Evolutionary conservation across 2,113 vertebrate species (phyloP).

Genomic region (Sturnus vulgaris): DNA sequence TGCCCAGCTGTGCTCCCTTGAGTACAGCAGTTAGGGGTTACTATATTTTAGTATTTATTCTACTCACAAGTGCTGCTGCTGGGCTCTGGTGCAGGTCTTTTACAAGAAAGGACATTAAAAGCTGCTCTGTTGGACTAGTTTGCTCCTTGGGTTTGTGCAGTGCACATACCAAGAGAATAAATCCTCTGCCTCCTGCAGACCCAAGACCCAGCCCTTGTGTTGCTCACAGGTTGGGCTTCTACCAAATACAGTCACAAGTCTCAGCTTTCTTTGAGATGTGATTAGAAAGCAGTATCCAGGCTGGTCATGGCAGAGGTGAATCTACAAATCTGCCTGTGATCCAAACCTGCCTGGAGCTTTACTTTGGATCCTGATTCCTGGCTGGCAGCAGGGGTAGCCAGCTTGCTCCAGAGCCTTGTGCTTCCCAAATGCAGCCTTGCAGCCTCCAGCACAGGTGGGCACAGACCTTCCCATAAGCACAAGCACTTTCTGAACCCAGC

Average conservation of each 20-base stretch:
- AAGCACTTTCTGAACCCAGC: neutral
- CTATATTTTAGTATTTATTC: neutral
- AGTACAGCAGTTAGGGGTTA: neutral
- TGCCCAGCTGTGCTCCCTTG: neutral
- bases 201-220: neutral
- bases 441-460: neutral
- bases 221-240: neutral
- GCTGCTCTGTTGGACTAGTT: neutral
- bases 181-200: neutral
- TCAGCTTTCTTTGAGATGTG: neutral
- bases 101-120: neutral
- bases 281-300: neutral
- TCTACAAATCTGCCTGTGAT: neutral
- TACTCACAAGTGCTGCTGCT: neutral
- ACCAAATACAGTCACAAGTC: neutral
- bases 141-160: neutral
- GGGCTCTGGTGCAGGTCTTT: neutral
- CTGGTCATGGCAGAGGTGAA: neutral
- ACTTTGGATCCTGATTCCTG: neutral
- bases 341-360: neutral
- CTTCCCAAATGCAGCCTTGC: neutral
- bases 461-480: neutral
- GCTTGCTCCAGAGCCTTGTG: neutral
- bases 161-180: neutral
- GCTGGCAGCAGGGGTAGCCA: neutral